Evolutionary conservation across 2,113 vertebrate species (phyloP), one percentile per base, ranked within the genome.

Genomic region (Cololabis saira): DNA sequence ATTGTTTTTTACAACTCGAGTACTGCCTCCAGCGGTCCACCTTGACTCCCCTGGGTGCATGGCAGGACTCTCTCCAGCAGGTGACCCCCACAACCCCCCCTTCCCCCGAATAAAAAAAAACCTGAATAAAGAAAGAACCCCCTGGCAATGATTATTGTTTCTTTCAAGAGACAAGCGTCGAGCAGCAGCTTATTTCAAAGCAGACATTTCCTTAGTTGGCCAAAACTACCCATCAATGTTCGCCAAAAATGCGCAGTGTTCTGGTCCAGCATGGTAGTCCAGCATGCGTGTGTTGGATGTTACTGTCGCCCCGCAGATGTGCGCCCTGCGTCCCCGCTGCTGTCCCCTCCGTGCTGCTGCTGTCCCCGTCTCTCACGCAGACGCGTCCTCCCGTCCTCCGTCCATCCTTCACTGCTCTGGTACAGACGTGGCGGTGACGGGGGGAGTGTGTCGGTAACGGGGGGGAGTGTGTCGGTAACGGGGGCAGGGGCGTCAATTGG

Each of bases 281-380:
- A 69, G 55, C n/a, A n/a, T n/a, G 64, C 37, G 68, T 75, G 68
- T 45, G 16, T 47, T 42, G 47, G 37, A n/a, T 37, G 27, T 58
- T 57, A 57, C 63, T 56, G 49, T 50, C 43, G 16, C 21, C 21
- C 43, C 55, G 74, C 76, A 76, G 65, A 82, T 76, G 70, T 19
- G 76, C 21, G 52, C 16, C 69, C 61, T 24, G 49, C 49, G 53
- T 57, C 27, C 57, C 53, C 48, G 60, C 54, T 58, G n/a, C 18
- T 49, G 33, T 51, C 59, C 64, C 45, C 58, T 68, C 27, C 45
- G 33, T 64, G 43, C 42, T 70, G n/a, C 33, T 57, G 3, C 40
- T 85, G 82, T 75, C 77, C 53, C 45, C 79, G 30, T 50, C 73
- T 72, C 60, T 9, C 41, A 59, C 45, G 44, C 5, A 18, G 24